These are phyloP conservation scores for Aurelia aurita DNA, from an alignment of 30 jellyfish, hydroid and myxozoan genomes.

Conservation along the genomic window DNA sequence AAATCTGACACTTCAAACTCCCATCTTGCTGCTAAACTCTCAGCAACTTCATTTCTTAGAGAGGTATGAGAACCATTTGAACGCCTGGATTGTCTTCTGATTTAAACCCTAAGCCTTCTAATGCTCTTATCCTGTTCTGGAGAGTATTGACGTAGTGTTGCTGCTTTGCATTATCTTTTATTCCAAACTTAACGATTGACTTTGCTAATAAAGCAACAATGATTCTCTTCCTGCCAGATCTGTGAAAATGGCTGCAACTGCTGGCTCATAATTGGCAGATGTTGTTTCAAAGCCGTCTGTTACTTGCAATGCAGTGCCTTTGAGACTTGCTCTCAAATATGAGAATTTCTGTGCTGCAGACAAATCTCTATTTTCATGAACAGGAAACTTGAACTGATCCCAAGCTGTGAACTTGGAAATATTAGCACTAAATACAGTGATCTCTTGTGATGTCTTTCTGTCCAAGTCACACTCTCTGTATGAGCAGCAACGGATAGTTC, in stretches of 20 bases:
- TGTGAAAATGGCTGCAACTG: background rate
- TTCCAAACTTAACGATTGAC: background rate
- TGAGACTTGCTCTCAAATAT: no score
- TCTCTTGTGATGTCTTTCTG: background rate
- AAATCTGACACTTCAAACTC: background rate
- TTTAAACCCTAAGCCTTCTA: conserved; percentile 1
- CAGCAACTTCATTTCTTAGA: background rate
- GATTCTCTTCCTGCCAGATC: conserved; percentile 1
- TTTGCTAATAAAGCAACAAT: conserved; percentile 1
- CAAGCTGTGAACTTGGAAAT: background rate
- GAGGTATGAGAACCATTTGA: background rate
- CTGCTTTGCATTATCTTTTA: background rate
- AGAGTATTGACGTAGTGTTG: conserved; percentile 13
- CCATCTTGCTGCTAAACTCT: background rate
- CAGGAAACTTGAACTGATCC: background rate
- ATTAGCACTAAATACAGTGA: background rate
- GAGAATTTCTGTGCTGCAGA: background rate
- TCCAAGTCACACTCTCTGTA: background rate
- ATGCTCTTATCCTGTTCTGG: conserved; percentile 3
- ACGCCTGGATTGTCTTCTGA: background rate
- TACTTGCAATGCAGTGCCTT: background rate
- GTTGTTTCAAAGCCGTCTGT: conserved; percentile 1
- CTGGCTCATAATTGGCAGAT: conserved; percentile 4
- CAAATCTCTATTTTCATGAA: background rate
- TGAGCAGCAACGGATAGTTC: background rate